Evolutionary conservation across 2,113 vertebrate species (phyloP), one percentile per base, ranked within the genome.

Genomic region (Vanacampus margaritifer): DNA sequence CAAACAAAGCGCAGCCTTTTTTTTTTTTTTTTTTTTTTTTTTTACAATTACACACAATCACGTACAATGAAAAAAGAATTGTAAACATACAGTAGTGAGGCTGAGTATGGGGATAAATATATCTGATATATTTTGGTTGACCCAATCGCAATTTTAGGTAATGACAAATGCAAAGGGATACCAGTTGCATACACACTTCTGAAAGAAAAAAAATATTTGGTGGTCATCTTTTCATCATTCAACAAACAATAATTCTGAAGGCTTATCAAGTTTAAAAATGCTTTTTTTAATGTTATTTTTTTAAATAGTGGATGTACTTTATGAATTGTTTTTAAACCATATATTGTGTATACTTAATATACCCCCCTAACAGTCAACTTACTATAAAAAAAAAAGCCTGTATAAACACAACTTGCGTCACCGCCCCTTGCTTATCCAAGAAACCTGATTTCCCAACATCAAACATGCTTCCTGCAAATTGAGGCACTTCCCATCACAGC

Each of bases 381-480:
- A 35, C 12, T 2, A 5, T 19, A 11, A 23, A 51, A 54, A 54
- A 54, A 54, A 54, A 54, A 24, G 24, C 35, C 26, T 36, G 17
- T 3, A 35, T 19, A 35, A 58, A 35, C 14, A 36, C 5, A 36
- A 58, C 53, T 14, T 35, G 28, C 28, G 56, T 58, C 56, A 58
- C 14, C 7, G 28, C 1, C 6, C 16, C 56, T 43, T n/a, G 64
- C 73, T 84, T 82, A 77, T 87, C 75, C 74, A 79, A 76, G 69
- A 76, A 88, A 75, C 74, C 76, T 70, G 67, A 76, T 80, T 87
- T 86, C 82, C 63, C 5, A 74, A 82, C 59, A 73, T 77, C 64
- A 65, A 71, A 79, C 79, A 68, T 65, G 83, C 83, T 88, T 88
- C 84, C 87, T 87, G 84, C 73, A 73, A 68, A 73, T 77, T 74